phyloP scores from a whole-genome alignment of 2,888 invertebrate species.

The Anticlea derivata region DNA sequence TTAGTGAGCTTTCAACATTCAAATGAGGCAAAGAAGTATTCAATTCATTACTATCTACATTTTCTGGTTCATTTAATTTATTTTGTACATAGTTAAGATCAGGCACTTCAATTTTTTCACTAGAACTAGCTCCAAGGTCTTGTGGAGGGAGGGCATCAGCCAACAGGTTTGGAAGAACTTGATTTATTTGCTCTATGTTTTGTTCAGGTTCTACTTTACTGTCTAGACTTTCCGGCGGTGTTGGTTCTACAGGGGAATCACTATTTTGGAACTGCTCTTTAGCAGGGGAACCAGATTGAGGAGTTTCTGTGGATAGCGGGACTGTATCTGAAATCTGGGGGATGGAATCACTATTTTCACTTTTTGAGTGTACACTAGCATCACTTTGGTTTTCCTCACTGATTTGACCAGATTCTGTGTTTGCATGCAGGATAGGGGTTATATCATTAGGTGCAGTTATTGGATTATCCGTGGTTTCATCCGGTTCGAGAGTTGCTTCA shows the following conservation, averaged over 20 bases:
- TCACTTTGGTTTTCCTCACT: slow-evolving; percentile 3
- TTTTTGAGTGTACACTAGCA: slow-evolving; percentile 1
- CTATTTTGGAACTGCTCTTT: slow-evolving; percentile 9
- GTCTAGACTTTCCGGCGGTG: slow-evolving; percentile 6
- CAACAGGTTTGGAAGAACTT: slow-evolving; percentile 17
- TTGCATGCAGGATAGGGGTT: slow-evolving; percentile 23
- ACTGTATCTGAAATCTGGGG: slow-evolving; percentile 1
- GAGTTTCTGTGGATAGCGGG: slow-evolving; percentile 1
- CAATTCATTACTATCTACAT: slow-evolving; percentile 45
- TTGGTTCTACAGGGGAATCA: slow-evolving; percentile 2
- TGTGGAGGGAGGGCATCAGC: slow-evolving; percentile 30
- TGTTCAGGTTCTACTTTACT: slow-evolving; percentile 15
- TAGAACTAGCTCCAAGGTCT: slow-evolving; percentile 36
- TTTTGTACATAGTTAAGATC: slow-evolving; percentile 45
- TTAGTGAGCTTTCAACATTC: slow-evolving; percentile 9
- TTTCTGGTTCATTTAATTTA: slow-evolving; percentile 39
- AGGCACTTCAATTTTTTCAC: slow-evolving; percentile 46
- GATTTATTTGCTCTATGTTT: slow-evolving; percentile 12
- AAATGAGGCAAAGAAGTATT: slow-evolving; percentile 43
- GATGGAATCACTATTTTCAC: slow-evolving; percentile 5
- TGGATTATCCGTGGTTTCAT: slow-evolving; percentile 29
- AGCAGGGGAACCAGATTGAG: not conserved
- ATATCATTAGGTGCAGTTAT: slow-evolving; percentile 23
- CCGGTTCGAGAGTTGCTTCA: slow-evolving; percentile 42
- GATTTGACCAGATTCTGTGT: slow-evolving; percentile 1